A percentile compares a stretch with the other conserved stretches of the same genome.
Evolutionary conservation across 2,113 vertebrate genomes (phyloP).

Genomic region (Neomonachus schauinslandi): DNA sequence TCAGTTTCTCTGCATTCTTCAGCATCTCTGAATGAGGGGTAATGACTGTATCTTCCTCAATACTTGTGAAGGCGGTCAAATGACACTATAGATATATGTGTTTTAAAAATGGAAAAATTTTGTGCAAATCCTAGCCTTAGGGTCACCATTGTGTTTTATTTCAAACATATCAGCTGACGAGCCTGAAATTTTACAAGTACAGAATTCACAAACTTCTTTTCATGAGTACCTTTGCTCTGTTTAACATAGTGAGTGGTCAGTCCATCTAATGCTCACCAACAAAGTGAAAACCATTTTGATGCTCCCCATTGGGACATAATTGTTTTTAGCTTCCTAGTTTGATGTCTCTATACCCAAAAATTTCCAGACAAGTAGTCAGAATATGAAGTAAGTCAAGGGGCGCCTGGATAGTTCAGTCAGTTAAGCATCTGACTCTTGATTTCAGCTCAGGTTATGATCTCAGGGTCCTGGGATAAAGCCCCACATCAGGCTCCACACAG

Average conservation of each 20-base stretch:
- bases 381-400: background rate
- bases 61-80: background rate
- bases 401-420: background rate
- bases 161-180: background rate
- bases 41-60: background rate
- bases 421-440: background rate
- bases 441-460: background rate
- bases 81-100: background rate
- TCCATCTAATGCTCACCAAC: background rate
- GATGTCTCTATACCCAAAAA: background rate
- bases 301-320: background rate
- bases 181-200: background rate
- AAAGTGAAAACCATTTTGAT: background rate
- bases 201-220: background rate
- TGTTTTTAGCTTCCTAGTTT: background rate
- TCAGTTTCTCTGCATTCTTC: background rate
- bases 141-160: background rate
- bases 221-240: background rate
- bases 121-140: background rate
- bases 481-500: background rate
- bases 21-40: background rate
- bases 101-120: conserved; percentile 10
- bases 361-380: background rate
- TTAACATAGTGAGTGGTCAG: background rate
- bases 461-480: background rate